Evolutionary conservation across 2,113 vertebrate genomes (phyloP).

Genomic region (Thamnaconus septentrionalis): DNA sequence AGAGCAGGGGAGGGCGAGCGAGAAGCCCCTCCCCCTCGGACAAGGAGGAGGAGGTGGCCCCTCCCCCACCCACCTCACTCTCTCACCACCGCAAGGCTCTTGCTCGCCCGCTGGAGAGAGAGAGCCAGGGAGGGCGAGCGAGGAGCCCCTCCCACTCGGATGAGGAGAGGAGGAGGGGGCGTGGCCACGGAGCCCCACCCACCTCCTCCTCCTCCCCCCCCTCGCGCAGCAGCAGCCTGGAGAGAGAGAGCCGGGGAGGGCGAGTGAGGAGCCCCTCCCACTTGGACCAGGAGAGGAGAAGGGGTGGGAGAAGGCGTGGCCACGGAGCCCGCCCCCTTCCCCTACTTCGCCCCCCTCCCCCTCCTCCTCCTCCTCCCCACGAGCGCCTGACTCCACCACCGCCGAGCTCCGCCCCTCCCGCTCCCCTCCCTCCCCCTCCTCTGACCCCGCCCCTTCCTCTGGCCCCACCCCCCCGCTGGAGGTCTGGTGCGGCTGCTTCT

Average conservation of each 20-base stretch:
- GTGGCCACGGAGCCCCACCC: conserved; percentile 37
- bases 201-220: too few relatives aligned
- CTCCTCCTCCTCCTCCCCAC: conserved; percentile 84
- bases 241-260: conserved; percentile 58
- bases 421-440: background rate
- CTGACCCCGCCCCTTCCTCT: conserved; percentile 32
- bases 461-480: conserved; percentile 81
- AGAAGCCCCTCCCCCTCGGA: too few relatives aligned
- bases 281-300: conserved; percentile 30
- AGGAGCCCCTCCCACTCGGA: too few relatives aligned
- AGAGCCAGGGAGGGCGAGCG: conserved; percentile 25
- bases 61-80: too few relatives aligned
- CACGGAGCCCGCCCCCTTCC: conserved; percentile 54
- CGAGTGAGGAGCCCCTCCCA: conserved; percentile 77
- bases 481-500: conserved; percentile 91
- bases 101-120: conserved; percentile 22
- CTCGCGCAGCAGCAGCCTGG: too few relatives aligned
- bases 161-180: too few relatives aligned
- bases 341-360: conserved; percentile 81
- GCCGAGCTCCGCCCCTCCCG: conserved; percentile 73
- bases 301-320: conserved; percentile 76
- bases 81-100: too few relatives aligned
- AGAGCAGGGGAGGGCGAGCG: conserved; percentile 25
- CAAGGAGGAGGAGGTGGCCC: too few relatives aligned
- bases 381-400: conserved; percentile 80